A percentile compares a stretch with the other conserved stretches of the same genome.
Conservation (phyloP, 2,113 vertebrate species). For the Balaenoptera acutorostrata region DNA sequence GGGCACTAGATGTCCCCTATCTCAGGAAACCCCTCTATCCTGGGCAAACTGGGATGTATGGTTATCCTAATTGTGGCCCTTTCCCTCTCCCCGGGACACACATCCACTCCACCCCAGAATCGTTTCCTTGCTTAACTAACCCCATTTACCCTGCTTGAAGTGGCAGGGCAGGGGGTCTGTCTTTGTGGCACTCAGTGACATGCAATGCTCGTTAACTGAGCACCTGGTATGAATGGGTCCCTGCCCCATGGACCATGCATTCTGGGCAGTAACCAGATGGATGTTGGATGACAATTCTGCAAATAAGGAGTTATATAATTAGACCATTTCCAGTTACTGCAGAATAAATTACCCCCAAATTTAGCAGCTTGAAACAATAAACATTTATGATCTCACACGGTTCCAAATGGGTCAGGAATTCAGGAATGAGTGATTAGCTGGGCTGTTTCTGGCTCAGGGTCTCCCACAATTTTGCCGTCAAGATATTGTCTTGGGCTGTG, state of each 20-base stretch:
- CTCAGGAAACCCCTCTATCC: background rate
- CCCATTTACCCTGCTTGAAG: background rate
- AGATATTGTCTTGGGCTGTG: background rate
- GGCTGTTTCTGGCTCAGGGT: background rate
- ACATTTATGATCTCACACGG: background rate
- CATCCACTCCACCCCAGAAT: background rate
- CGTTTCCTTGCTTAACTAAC: background rate
- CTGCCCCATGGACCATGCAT: background rate
- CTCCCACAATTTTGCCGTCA: background rate
- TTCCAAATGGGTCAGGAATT: background rate
- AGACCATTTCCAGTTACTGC: background rate
- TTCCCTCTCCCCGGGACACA: background rate
- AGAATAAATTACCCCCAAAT: background rate
- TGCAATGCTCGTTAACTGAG: background rate
- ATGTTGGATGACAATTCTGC: background rate
- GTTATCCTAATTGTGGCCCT: background rate
- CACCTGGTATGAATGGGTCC: background rate
- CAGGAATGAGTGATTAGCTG: background rate
- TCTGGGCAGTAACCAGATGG: background rate
- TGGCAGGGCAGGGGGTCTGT: background rate
- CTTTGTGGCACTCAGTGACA: background rate
- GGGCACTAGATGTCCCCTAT: background rate
- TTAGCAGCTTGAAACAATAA: slow-evolving; percentile 14
- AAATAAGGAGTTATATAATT: background rate
- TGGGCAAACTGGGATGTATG: background rate